Conservation (phyloP, 2,888 invertebrate genomes). For the Ellobium chinense region DNA sequence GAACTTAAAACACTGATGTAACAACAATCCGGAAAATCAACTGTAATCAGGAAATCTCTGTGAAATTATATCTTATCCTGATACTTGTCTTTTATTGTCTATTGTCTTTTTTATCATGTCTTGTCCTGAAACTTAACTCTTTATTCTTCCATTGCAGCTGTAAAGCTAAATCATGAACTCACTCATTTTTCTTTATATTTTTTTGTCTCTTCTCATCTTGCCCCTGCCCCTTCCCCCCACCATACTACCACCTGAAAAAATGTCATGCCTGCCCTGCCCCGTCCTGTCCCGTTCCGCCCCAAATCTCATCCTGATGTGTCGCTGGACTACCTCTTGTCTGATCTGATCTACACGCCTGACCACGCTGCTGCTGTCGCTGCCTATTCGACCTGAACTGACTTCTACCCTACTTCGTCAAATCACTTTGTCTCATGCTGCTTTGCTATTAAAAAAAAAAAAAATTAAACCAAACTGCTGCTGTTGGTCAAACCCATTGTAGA, state of each 20-base stretch:
- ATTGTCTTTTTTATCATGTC: not conserved
- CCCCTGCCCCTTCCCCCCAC: constrained; percentile 8
- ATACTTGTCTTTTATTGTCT: not conserved
- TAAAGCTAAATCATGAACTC: constrained; percentile 7
- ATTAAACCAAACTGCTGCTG: not conserved
- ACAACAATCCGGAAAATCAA: too few relatives aligned
- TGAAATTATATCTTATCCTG: too few relatives aligned
- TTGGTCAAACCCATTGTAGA: constrained; percentile 84
- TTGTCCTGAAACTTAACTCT: not conserved
- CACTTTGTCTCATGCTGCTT: constrained; percentile 46
- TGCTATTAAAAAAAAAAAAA: constrained; percentile 39
- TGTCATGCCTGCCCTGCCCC: constrained; percentile 39
- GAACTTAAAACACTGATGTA: too few relatives aligned
- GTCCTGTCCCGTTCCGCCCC: not conserved
- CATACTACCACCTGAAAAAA: constrained; percentile 4
- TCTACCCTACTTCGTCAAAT: constrained; percentile 43
- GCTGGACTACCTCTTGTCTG: constrained; percentile 47
- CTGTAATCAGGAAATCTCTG: too few relatives aligned
- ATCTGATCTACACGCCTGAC: constrained; percentile 45
- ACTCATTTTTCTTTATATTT: constrained; percentile 14
- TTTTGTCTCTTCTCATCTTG: constrained; percentile 39
- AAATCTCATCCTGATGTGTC: constrained; percentile 44
- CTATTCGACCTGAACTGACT: constrained; percentile 42
- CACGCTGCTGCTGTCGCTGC: constrained; percentile 39
- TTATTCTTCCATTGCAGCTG: constrained; percentile 31